Conservation (phyloP, 2,797 vertebrate genomes). For the Bradypus variegatus region DNA sequence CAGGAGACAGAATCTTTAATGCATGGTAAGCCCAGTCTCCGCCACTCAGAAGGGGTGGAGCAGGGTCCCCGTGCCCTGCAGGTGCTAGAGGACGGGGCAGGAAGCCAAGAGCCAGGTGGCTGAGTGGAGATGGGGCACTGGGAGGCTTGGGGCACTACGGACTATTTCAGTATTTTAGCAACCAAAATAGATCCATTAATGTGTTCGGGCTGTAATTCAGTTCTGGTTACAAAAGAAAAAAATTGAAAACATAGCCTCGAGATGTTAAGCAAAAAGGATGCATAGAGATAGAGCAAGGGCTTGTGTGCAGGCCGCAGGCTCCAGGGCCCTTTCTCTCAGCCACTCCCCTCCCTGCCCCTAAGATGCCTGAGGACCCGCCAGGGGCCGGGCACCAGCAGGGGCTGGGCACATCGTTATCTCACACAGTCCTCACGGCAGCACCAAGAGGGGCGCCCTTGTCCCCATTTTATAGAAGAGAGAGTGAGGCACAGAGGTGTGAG, state of each 20-base stretch:
- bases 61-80: background rate
- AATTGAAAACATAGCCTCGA: background rate
- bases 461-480: no score
- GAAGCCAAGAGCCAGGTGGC: background rate
- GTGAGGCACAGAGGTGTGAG: no score
- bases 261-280: background rate
- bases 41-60: background rate
- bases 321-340: no score
- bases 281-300: background rate
- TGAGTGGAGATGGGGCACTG: background rate
- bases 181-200: background rate
- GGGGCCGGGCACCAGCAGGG: no score
- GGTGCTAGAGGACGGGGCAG: background rate
- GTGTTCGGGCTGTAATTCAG: background rate
- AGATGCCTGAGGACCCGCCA: no score
- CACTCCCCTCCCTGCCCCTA: no score
- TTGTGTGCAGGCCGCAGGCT: no score
- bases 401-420: no score
- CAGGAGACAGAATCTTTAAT: background rate
- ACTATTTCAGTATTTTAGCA: background rate
- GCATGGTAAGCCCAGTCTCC: no score
- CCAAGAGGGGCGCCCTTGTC: no score
- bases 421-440: no score
- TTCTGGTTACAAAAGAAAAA: background rate
- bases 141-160: background rate